Conservation (phyloP, 2,797 vertebrate species). For the Craterocephalus amniculus region DNA sequence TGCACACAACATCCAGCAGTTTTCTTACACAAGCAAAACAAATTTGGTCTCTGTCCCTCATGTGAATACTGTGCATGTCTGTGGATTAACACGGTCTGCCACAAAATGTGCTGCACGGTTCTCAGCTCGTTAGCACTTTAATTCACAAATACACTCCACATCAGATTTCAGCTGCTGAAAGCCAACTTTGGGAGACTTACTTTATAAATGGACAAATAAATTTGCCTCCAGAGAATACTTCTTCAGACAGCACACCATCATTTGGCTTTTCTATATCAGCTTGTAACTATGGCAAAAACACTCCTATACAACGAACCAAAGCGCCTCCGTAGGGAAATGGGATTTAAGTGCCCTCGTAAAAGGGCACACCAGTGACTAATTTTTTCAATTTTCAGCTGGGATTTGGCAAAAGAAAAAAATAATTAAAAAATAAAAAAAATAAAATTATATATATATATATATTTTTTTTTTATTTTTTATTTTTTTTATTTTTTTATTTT, state of each 20-base stretch:
- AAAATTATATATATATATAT: no score
- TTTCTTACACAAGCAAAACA: not conserved
- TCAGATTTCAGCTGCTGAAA: not conserved
- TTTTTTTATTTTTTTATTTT: no score
- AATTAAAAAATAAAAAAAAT: no score
- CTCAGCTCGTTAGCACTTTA: not conserved
- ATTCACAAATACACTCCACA: not conserved
- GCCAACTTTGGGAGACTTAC: not conserved
- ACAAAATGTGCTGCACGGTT: not conserved
- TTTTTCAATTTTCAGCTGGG: not conserved
- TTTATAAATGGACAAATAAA: not conserved
- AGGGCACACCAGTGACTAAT: constrained; percentile 24
- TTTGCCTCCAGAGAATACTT: not conserved
- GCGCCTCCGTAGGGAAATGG: constrained; percentile 14
- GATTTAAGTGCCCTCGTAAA: constrained; percentile 15
- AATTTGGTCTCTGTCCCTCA: not conserved
- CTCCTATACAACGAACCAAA: constrained; percentile 3
- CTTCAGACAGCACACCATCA: not conserved
- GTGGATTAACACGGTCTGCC: not conserved
- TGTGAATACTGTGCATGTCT: not conserved
- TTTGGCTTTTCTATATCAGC: not conserved
- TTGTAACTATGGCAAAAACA: not conserved
- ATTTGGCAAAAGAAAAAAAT: not conserved
- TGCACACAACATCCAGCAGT: not conserved
- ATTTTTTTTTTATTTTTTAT: no score